Conservation (phyloP, 2,888 invertebrate species). For the Patella depressa region DNA sequence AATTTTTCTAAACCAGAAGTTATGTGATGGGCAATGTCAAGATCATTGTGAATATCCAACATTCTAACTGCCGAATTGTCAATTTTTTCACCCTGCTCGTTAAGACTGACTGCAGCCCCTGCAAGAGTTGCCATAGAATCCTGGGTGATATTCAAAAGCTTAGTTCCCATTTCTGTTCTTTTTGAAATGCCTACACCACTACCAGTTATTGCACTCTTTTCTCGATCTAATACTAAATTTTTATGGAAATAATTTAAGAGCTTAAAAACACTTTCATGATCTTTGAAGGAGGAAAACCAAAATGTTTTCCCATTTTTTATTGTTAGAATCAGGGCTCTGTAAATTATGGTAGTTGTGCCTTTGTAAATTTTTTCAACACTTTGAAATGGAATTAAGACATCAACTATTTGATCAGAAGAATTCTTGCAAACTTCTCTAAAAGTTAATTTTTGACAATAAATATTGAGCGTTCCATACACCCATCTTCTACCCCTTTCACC, state of each 20-base stretch:
- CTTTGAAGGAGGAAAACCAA: conserved; percentile 22
- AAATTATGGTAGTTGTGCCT: conserved; percentile 13
- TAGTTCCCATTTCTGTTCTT: conserved; percentile 19
- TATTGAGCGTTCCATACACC: conserved; percentile 15
- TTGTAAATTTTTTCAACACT: conserved; percentile 8
- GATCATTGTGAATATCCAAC: conserved; percentile 19
- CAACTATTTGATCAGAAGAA: not conserved
- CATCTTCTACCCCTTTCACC: conserved; percentile 6
- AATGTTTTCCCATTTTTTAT: not conserved
- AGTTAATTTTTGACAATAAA: conserved; percentile 4
- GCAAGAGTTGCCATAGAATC: conserved; percentile 12
- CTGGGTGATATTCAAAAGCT: conserved; percentile 7
- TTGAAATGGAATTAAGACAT: not conserved
- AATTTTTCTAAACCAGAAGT: conserved; percentile 20
- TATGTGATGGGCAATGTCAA: conserved; percentile 13
- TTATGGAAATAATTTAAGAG: conserved; percentile 11
- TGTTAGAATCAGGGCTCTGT: conserved; percentile 10
- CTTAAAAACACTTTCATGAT: conserved; percentile 14
- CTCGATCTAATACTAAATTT: not conserved
- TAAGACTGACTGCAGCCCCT: conserved; percentile 7
- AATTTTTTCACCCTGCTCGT: conserved; percentile 23
- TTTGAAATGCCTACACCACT: not conserved
- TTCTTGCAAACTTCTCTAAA: conserved; percentile 15
- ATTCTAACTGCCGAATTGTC: conserved; percentile 12
- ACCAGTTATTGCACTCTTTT: not conserved